These are phyloP conservation scores for Cephus nigrinus DNA, from an alignment of 2,888 invertebrate species.

Conservation along the genomic window DNA sequence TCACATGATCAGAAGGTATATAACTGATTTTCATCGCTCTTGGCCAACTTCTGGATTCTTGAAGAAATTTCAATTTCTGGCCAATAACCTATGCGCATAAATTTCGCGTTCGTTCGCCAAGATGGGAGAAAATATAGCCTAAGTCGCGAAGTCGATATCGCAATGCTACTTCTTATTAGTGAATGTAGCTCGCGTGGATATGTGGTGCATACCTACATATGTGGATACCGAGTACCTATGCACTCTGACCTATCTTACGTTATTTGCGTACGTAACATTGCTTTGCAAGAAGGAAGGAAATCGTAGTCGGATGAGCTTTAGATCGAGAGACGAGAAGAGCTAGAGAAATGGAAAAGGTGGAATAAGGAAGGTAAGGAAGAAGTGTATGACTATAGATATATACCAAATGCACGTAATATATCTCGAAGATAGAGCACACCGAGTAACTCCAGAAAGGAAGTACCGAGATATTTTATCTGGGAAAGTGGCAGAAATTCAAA, in stretches of 20 bases:
- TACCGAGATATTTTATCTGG: neutral
- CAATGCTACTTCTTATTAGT: neutral
- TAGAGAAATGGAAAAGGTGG: neutral
- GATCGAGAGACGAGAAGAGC: neutral
- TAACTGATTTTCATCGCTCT: neutral
- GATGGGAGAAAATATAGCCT: neutral
- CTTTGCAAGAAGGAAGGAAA: neutral
- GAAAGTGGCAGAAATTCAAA: neutral
- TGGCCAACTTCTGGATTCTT: neutral
- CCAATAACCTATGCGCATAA: neutral
- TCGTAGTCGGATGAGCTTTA: neutral
- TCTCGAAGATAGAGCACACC: neutral
- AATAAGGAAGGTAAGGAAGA: neutral
- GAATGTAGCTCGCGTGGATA: neutral
- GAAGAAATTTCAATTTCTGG: neutral
- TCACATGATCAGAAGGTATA: neutral
- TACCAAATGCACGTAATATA: neutral
- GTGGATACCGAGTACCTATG: neutral
- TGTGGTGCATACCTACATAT: neutral
- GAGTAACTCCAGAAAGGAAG: neutral
- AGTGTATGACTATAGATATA: neutral
- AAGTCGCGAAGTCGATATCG: neutral
- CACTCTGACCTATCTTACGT: neutral
- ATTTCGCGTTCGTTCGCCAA: neutral
- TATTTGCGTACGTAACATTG: neutral